phyloP scores from a whole-genome alignment of 2,797 vertebrate genomes.

The Orestias chungarensis region DNA sequence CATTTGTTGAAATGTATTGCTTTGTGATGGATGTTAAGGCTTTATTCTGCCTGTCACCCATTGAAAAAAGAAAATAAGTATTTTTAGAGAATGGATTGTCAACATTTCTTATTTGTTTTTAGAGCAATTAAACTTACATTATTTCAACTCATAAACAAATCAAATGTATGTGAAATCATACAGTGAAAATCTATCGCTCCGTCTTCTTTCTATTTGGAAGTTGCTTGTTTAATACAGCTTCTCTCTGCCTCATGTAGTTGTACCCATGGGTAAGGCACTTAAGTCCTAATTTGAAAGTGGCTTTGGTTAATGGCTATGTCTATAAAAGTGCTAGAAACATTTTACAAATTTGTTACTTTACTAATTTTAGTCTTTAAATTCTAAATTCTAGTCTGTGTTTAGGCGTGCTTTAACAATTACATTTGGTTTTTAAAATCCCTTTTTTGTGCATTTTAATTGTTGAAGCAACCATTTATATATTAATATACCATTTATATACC shows the following conservation, averaged over 20 bases:
- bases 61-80: too few species aligned
- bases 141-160: background rate
- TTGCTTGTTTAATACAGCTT: background rate
- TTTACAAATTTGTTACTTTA: background rate
- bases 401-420: background rate
- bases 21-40: too few species aligned
- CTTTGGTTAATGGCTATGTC: background rate
- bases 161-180: background rate
- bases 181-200: background rate
- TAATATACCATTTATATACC: background rate
- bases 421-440: background rate
- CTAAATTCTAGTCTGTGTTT: background rate
- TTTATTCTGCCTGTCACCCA: too few species aligned
- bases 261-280: background rate
- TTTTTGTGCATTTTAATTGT: background rate
- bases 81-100: too few species aligned
- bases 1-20: too few species aligned
- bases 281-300: background rate
- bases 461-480: too few species aligned
- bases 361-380: too few species aligned
- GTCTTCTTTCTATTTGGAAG: background rate
- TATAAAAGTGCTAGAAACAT: background rate
- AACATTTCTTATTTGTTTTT: too few species aligned
- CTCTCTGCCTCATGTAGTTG: background rate
- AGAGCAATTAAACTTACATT: background rate